phyloP scores from a whole-genome alignment of 1,140 invertebrate species.

The Harpegnathos saltator region DNA sequence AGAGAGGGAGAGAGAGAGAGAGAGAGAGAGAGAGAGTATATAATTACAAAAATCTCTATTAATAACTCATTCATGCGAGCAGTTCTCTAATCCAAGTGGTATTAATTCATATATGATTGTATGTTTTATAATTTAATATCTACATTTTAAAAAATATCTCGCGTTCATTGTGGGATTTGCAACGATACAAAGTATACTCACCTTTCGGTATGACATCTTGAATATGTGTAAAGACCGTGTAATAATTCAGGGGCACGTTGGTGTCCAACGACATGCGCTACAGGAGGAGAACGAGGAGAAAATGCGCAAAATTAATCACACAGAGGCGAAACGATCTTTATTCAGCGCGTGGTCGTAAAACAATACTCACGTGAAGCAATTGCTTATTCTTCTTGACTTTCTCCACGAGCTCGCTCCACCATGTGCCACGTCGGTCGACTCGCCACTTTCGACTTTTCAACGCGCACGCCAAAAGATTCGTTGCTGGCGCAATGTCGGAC shows the following conservation, averaged over 20 bases:
- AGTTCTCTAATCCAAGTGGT: neutral
- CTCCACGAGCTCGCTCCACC: slow-evolving; percentile 87
- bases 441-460: slow-evolving; percentile 80
- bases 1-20: neutral
- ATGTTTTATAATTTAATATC: no score
- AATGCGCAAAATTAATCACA: neutral
- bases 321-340: slow-evolving; percentile 12
- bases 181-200: slow-evolving; percentile 66
- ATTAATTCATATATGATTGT: no score
- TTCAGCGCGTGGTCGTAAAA: neutral
- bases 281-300: slow-evolving; percentile 10
- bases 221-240: slow-evolving; percentile 94
- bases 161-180: neutral
- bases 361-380: slow-evolving; percentile 84
- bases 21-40: neutral
- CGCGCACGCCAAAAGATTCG: slow-evolving; percentile 86
- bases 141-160: no score
- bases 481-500: slow-evolving; percentile 92
- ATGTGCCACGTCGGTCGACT: slow-evolving; percentile 84
- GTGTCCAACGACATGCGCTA: slow-evolving; percentile 88
- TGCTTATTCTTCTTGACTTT: slow-evolving; percentile 87
- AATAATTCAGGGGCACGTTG: slow-evolving; percentile 95
- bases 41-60: slow-evolving; percentile 17
- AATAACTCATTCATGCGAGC: neutral
- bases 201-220: slow-evolving; percentile 90